Percentiles rank a stretch among this genome's conserved stretches.
These are phyloP conservation scores for Protomyctophum bolini DNA, from an alignment of 2,113 vertebrate species.

Conservation along the genomic window DNA sequence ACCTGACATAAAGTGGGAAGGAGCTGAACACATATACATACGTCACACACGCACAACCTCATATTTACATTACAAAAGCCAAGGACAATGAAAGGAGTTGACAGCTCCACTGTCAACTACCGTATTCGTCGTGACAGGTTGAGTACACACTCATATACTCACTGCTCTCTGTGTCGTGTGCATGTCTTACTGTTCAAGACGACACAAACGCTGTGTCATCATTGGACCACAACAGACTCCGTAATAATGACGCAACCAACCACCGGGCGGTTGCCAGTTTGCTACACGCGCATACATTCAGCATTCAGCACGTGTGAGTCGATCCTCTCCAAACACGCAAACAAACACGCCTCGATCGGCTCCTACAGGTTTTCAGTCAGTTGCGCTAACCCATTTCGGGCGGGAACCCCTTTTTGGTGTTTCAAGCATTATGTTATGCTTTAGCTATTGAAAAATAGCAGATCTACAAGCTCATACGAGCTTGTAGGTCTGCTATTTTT, in stretches of 20 bases:
- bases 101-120: too few relatives aligned
- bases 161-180: neutral
- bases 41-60: conserved; percentile 18
- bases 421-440: too few relatives aligned
- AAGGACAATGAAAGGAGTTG: neutral
- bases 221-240: conserved; percentile 21
- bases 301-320: conserved; percentile 10
- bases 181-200: neutral
- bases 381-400: too few relatives aligned
- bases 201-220: conserved; percentile 33
- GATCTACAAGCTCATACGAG: too few relatives aligned
- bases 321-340: too few relatives aligned
- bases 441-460: too few relatives aligned
- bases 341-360: neutral
- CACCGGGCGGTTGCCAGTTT: conserved; percentile 7
- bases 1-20: too few relatives aligned
- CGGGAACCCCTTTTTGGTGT: too few relatives aligned
- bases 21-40: conserved; percentile 10
- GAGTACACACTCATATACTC: neutral
- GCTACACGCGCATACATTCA: too few relatives aligned
- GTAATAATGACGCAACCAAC: conserved; percentile 9
- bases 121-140: too few relatives aligned
- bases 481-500: too few relatives aligned
- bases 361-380: neutral
- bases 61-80: conserved; percentile 23